These are phyloP conservation scores for Chinchilla lanigera DNA, from an alignment of 2,113 vertebrate species.

Conservation along the genomic window DNA sequence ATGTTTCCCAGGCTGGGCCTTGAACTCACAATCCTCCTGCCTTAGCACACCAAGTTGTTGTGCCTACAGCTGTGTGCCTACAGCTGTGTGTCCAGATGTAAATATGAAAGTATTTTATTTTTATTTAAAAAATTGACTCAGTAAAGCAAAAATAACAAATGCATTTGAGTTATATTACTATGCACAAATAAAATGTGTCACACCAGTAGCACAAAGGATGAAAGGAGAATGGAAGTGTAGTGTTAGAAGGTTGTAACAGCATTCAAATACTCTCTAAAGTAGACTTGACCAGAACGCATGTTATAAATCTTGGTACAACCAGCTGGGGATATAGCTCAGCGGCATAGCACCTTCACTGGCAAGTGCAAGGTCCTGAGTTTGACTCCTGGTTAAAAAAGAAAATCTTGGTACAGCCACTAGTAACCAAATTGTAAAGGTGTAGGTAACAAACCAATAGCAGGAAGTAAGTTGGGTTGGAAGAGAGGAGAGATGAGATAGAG, in stretches of 20 bases:
- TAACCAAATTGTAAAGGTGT: not conserved
- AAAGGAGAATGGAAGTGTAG: conserved; percentile 1
- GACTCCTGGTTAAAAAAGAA: not conserved
- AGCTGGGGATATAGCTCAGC: too few species aligned
- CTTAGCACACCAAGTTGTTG: not conserved
- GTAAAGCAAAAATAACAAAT: conserved; percentile 28
- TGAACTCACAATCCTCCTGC: not conserved
- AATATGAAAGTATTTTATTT: conserved; percentile 6
- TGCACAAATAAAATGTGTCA: not conserved
- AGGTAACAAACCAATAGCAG: not conserved
- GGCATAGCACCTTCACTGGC: too few species aligned
- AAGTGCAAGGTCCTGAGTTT: too few species aligned
- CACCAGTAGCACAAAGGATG: not conserved
- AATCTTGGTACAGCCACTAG: not conserved
- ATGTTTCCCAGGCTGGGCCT: not conserved
- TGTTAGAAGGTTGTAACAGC: not conserved
- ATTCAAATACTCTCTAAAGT: not conserved
- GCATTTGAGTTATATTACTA: not conserved
- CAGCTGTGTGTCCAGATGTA: not conserved
- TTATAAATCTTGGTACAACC: not conserved
- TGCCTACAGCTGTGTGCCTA: not conserved
- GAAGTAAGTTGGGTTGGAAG: not conserved
- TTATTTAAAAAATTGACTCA: not conserved
- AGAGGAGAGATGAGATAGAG: conserved; percentile 26
- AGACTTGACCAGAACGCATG: not conserved